phyloP scores from a whole-genome alignment of 2,888 invertebrate genomes.

The Pristionchus fissidentatus region DNA sequence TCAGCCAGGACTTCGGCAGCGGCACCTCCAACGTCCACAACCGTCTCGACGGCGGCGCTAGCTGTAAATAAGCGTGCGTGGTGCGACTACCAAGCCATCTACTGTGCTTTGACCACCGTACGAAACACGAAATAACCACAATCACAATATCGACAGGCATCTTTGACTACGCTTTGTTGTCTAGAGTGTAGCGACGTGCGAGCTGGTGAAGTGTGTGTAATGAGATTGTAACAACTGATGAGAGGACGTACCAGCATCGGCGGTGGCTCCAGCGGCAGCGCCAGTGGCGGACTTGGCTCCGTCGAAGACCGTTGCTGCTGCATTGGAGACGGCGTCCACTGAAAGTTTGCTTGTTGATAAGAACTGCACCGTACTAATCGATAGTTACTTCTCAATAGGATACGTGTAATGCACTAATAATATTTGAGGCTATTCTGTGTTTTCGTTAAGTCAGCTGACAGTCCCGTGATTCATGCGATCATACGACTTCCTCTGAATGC shows the following conservation, averaged over 20 bases:
- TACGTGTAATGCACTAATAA: too few species aligned
- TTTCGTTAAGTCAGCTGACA: background rate
- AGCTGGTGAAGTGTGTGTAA: background rate
- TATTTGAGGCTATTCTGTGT: background rate
- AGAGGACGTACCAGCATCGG: slow-evolving; percentile 4
- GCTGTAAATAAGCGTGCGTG: slow-evolving; percentile 24
- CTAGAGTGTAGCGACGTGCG: background rate
- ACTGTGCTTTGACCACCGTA: background rate
- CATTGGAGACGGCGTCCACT: slow-evolving; percentile 34
- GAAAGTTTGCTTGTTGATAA: background rate
- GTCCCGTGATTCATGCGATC: background rate
- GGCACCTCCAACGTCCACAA: background rate
- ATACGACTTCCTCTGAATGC: background rate
- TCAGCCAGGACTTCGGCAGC: background rate
- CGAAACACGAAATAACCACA: background rate
- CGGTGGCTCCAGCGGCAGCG: background rate
- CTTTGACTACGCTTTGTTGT: background rate
- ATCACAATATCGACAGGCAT: background rate
- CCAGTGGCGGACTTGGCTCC: slow-evolving; percentile 24
- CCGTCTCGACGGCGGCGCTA: background rate
- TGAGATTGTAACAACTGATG: background rate
- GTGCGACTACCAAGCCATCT: slow-evolving; percentile 5
- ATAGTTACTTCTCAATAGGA: too few species aligned
- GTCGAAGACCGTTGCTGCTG: slow-evolving; percentile 5
- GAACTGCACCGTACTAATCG: too few species aligned